Conservation (phyloP, 2,888 invertebrate genomes). For the Drosophila stalkeri region DNA sequence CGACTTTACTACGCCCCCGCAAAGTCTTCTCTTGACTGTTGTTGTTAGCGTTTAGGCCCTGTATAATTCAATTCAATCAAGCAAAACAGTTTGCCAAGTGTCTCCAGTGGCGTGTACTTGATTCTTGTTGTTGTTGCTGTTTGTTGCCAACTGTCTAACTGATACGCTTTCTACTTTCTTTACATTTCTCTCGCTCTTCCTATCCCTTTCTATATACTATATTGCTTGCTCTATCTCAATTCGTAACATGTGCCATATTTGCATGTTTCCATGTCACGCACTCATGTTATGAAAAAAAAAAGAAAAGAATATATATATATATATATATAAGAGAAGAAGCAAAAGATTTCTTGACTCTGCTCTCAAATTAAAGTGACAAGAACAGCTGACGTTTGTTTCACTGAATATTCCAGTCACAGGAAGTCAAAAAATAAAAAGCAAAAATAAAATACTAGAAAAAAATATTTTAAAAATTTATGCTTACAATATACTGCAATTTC, state of each 20-base stretch:
- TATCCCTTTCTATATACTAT: neutral
- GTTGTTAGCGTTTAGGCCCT: conserved; percentile 67
- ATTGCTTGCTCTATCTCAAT: conserved; percentile 7
- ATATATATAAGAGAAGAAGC: neutral
- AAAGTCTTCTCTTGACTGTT: conserved; percentile 3
- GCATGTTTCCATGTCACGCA: conserved; percentile 56
- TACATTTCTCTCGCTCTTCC: neutral
- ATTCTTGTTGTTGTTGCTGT: conserved; percentile 41
- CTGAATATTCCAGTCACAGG: conserved; percentile 6
- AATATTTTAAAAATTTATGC: neutral
- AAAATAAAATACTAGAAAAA: too few species aligned
- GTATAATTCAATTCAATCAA: conserved; percentile 77
- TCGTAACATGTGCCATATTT: conserved; percentile 48
- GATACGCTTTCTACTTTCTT: conserved; percentile 37
- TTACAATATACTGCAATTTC: neutral
- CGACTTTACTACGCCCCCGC: conserved; percentile 5
- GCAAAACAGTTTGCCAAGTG: conserved; percentile 77
- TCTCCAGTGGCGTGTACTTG: conserved; percentile 80
- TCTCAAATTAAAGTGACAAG: conserved; percentile 57
- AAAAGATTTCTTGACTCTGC: conserved; percentile 28
- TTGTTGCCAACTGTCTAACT: conserved; percentile 37
- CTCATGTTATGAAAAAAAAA: conserved; percentile 34
- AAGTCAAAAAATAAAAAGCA: neutral
- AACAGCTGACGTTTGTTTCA: conserved; percentile 42
- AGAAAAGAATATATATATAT: too few species aligned